Conservation (phyloP, 2,113 vertebrate genomes). For the Psephotus haematonotus region DNA sequence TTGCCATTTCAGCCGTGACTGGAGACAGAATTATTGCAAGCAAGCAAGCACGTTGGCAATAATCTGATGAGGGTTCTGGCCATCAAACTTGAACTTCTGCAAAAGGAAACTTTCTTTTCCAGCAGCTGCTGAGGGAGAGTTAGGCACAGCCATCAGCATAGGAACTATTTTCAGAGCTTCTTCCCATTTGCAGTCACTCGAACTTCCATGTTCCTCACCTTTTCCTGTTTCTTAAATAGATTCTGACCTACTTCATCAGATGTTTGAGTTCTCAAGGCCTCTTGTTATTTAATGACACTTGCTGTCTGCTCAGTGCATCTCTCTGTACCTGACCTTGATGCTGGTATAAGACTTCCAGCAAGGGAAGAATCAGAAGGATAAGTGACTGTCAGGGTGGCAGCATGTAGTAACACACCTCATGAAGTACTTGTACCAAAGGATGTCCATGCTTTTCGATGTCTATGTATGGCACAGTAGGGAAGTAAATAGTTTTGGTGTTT, state of each 20-base stretch:
- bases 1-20: fast-evolving
- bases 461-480: background rate
- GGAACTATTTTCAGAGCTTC: background rate
- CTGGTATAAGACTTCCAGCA: background rate
- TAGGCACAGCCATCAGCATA: no score
- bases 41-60: background rate
- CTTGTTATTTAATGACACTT: background rate
- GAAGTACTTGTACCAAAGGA: background rate
- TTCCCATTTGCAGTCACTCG: background rate
- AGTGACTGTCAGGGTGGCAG: background rate
- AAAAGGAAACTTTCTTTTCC: background rate
- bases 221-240: background rate
- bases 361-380: background rate
- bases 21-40: background rate
- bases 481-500: background rate
- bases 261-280: background rate
- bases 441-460: fast-evolving
- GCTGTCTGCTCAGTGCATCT: background rate
- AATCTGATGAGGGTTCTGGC: background rate
- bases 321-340: no score
- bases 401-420: fast-evolving
- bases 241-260: background rate
- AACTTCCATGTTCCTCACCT: background rate
- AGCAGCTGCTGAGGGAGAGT: background rate
- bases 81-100: background rate